Evolutionary conservation across 2,113 vertebrate genomes (phyloP).

Genomic region (Proterorhinus semilunaris): DNA sequence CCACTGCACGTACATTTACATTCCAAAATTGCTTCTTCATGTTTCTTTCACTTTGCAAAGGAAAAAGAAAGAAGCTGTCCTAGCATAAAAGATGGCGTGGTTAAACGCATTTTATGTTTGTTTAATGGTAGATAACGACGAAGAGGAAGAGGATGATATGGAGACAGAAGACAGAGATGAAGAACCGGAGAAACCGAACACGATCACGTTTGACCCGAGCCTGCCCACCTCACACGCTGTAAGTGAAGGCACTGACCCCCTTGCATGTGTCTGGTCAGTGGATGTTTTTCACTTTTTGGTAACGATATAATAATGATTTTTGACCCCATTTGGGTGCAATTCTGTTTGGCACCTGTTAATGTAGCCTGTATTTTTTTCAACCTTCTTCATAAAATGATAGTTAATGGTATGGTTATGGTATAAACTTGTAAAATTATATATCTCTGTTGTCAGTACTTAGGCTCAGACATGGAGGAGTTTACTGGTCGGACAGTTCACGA

Average conservation of each 20-base stretch:
- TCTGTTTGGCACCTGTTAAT: too few relatives aligned
- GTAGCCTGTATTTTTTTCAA: too few relatives aligned
- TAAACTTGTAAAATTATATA: neutral
- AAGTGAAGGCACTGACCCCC: conserved; percentile 47
- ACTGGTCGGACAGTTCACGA: conserved; percentile 93
- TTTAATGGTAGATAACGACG: conserved; percentile 73
- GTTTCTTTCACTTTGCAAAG: neutral
- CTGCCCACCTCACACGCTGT: conserved; percentile 94
- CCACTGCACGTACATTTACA: neutral
- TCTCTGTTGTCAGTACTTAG: conserved; percentile 83
- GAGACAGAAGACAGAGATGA: conserved; percentile 93
- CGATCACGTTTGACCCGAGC: conserved; percentile 96
- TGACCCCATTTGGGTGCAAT: too few relatives aligned
- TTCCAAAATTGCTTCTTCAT: too few relatives aligned
- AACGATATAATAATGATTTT: too few relatives aligned
- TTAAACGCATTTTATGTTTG: neutral
- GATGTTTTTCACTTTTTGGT: too few relatives aligned
- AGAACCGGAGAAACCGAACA: conserved; percentile 83
- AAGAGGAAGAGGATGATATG: conserved; percentile 87
- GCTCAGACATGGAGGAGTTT: conserved; percentile 97
- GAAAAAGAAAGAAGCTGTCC: neutral
- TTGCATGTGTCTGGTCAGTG: neutral
- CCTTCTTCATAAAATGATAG: too few relatives aligned
- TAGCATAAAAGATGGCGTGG: neutral
- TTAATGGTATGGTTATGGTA: too few relatives aligned